Conservation (phyloP, 2,888 invertebrate species). For the Lutraria lutraria region DNA sequence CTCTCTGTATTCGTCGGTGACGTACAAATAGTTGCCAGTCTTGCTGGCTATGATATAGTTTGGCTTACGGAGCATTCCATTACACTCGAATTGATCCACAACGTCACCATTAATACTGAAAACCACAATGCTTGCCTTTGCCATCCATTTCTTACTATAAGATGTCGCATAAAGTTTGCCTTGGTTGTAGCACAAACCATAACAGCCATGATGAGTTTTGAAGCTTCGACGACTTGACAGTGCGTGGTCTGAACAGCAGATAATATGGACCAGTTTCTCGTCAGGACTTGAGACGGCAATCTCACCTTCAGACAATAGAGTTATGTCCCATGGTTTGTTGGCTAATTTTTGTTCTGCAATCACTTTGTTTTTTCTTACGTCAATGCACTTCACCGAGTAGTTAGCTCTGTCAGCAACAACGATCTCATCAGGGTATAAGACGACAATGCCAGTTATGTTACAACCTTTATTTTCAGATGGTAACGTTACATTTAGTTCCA, state of each 20-base stretch:
- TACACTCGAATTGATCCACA: neutral
- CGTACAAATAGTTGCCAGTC: neutral
- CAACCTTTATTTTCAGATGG: neutral
- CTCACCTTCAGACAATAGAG: neutral
- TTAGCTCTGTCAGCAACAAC: neutral
- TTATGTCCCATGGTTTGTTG: conserved; percentile 7
- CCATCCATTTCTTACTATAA: neutral
- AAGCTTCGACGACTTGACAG: neutral
- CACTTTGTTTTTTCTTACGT: neutral
- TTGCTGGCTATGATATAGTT: neutral
- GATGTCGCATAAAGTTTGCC: neutral
- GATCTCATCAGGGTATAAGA: neutral
- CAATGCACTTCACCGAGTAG: neutral
- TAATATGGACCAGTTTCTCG: neutral
- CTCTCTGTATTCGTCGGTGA: neutral
- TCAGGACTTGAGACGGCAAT: neutral
- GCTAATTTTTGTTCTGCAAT: neutral
- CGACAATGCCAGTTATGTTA: neutral
- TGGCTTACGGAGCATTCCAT: neutral
- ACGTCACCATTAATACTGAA: neutral
- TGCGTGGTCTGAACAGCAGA: neutral
- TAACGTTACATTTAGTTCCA: neutral
- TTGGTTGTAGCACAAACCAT: neutral
- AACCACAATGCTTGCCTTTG: neutral
- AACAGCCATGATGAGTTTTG: neutral